Base-by-base conservation (phyloP, 2,113 vertebrate genomes). In the Hipposideros armiger region DNA sequence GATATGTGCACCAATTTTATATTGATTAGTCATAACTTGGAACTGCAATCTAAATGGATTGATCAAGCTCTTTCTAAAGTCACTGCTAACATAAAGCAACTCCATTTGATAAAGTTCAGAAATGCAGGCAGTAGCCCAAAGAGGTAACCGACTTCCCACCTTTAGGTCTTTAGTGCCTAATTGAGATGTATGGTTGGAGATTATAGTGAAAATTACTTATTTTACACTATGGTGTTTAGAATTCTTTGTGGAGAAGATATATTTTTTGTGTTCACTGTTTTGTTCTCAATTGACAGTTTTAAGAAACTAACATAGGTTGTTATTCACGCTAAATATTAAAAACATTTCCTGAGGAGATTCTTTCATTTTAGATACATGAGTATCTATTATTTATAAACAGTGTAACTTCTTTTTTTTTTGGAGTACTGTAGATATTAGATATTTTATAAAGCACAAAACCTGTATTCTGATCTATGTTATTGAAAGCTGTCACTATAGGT, bases 371-470 rank as follows among this genome's bases (percentile, higher is more conserved):
- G 3, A 87, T 42, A 80, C 52, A 50, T 50, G 47, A 50, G 47
- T 50, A 92, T 83, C 3, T 58, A 73, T 26, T 95, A 80, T 64
- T 91, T 91, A 91, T 50, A 78, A 92, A 77, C 3, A 87, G 36
- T 40, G 67, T 15, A 77, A 52, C 28, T 52, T 89, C 16, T 85
- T 95, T 93, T 30, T 86, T 87, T 45, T 66, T 84, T 28, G 47
- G 5, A 7, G 17, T 86, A 42, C 3, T 83, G 1, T 60, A 58
- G 36, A 81, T 82, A 86, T 8, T 6, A 42, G 30, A 52, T 62
- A 91, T n/a, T 80, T 20, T 60, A 52, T 69, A 62, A 86, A 91
- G 45, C 22, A 47, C 7, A 72, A 47, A 87, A 78, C 7, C 72
- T 30, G 0, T 40, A 26, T 47, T 58, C 17, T 85, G 47, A 28